phyloP scores from a whole-genome alignment of 2,113 vertebrate species.

The Otis tarda region DNA sequence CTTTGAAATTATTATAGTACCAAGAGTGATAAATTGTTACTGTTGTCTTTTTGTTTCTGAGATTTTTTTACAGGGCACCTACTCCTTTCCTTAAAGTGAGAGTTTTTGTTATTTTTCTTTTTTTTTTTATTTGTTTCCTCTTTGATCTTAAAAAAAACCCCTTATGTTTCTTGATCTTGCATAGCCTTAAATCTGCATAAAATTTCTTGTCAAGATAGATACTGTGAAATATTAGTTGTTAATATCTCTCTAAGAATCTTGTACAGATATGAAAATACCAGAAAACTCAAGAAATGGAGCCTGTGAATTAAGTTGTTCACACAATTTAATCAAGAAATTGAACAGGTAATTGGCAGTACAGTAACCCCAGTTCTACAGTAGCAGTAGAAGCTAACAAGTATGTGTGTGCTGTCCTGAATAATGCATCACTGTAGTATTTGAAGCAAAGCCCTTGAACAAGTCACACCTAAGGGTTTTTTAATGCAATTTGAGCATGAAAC shows the following conservation, averaged over 20 bases:
- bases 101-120: not conserved
- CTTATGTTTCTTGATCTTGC: not conserved
- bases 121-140: not conserved
- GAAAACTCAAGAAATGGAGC: not conserved
- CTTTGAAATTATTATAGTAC: not conserved
- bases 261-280: not conserved
- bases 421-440: not conserved
- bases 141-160: not conserved
- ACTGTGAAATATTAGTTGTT: not conserved
- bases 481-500: not conserved
- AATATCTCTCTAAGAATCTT: not conserved
- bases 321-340: not conserved
- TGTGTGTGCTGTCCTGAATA: not conserved
- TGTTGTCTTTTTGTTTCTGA: not conserved
- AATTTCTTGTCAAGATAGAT: not conserved
- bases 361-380: not conserved
- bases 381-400: not conserved
- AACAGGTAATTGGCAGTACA: not conserved
- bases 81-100: not conserved
- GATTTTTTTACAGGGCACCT: not conserved
- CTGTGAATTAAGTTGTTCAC: not conserved
- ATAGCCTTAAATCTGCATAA: not conserved
- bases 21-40: not conserved
- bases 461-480: rapidly evolving
- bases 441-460: not conserved